Evolutionary conservation across 2,888 invertebrate species (phyloP).

Genomic region (Eupithecia subfuscata): DNA sequence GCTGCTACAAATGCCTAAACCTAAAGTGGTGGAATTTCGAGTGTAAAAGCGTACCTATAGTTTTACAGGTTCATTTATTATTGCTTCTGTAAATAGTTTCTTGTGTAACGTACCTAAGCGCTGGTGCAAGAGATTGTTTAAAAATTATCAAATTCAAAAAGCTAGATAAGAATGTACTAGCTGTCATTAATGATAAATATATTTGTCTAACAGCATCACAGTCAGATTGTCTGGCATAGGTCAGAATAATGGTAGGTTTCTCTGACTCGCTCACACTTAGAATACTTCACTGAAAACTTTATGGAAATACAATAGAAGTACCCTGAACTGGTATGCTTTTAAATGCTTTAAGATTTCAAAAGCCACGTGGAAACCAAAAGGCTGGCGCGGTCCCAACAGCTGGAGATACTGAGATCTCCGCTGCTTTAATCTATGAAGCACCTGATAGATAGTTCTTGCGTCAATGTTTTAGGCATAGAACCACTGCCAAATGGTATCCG

Average conservation of each 20-base stretch:
- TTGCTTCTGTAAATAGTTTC: not conserved
- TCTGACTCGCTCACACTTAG: not conserved
- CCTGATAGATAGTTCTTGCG: constrained; percentile 23
- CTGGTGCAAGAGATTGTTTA: not conserved
- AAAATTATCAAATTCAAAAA: not conserved
- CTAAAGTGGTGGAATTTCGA: constrained; percentile 9
- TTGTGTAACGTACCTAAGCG: too few relatives aligned
- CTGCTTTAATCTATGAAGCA: constrained; percentile 16
- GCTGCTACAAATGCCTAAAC: constrained; percentile 11
- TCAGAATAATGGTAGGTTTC: not conserved
- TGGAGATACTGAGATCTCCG: constrained; percentile 5
- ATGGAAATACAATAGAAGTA: not conserved
- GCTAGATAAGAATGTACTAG: not conserved
- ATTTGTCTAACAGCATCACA: not conserved
- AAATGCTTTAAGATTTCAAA: not conserved
- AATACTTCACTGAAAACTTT: not conserved
- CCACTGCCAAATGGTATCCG: constrained; percentile 21
- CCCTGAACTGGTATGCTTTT: not conserved
- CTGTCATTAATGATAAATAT: too few relatives aligned
- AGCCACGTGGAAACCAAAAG: constrained; percentile 3
- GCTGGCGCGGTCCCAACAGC: constrained; percentile 17
- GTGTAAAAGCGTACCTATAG: constrained; percentile 7
- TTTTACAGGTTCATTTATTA: not conserved
- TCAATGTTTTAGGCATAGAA: constrained; percentile 26
- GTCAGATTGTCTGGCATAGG: not conserved